These are phyloP conservation scores for Pyrochroa serraticornis DNA, from an alignment of 2,888 invertebrate genomes.

Conservation along the genomic window DNA sequence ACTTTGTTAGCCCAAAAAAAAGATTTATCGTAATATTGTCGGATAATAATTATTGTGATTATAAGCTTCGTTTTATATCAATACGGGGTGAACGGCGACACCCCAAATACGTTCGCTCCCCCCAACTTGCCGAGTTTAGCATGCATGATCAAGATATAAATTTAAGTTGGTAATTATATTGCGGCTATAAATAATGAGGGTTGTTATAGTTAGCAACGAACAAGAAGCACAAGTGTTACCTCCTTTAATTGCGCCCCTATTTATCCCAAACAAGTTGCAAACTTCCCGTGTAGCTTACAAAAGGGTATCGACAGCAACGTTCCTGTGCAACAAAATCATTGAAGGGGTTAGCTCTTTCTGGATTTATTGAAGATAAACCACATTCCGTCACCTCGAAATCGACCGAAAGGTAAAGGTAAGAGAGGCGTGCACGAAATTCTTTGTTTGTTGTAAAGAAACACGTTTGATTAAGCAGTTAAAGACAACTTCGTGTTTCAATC, in stretches of 20 bases:
- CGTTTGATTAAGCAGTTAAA: too few relatives aligned
- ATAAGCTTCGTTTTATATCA: background rate
- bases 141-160: constrained; percentile 52
- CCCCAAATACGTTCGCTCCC: constrained; percentile 7
- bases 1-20: too few relatives aligned
- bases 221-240: constrained; percentile 49
- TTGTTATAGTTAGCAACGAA: constrained; percentile 45
- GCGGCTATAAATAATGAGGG: constrained; percentile 51
- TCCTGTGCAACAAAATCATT: constrained; percentile 7
- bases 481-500: too few relatives aligned
- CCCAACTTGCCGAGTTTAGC: constrained; percentile 33
- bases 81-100: constrained; percentile 5
- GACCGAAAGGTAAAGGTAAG: background rate
- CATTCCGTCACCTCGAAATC: constrained; percentile 11
- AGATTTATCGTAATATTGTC: too few relatives aligned
- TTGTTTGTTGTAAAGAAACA: too few relatives aligned
- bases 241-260: constrained; percentile 45
- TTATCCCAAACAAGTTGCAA: constrained; percentile 32
- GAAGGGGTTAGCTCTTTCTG: constrained; percentile 12
- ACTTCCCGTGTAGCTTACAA: constrained; percentile 23
- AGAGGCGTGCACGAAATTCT: too few relatives aligned
- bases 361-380: constrained; percentile 13
- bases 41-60: background rate
- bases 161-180: constrained; percentile 52
- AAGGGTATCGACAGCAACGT: constrained; percentile 27